Evolutionary conservation across 1,140 invertebrate genomes (phyloP), one percentile per base, ranked within the genome.

Genomic region (Aphaenogaster ashmeadi): DNA sequence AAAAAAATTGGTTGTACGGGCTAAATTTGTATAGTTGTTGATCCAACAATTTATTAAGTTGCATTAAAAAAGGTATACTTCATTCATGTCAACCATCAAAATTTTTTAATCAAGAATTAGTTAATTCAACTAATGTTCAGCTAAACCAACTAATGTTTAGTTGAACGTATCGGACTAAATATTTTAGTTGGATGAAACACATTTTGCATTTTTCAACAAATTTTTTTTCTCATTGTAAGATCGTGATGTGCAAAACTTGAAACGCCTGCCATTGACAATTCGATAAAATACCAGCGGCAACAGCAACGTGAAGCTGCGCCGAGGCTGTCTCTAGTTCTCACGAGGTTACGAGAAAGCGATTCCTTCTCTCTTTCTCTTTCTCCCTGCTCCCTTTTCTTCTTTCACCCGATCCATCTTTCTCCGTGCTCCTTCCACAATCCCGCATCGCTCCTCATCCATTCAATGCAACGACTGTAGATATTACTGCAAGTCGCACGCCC

Each of bases 291-390:
- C 54, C 74, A 47, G 27, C 80, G 54, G 86, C 67, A 89, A 84
- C 80, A 72, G 75, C 89, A 87, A 86, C 58, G 67, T 84, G 50
- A 89, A 69, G 79, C 74, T 62, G 79, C 71, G 66, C 83, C 81
- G 50, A 33, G 66, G 90, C 81, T 92, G 90, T 91, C 92, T 91
- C 90, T 86, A 90, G 93, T 93, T 93, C 93, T 93, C 93, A 93
- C 92, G 93, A 90, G 92, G 92, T 93, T 93, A 92, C 92, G 91
- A 92, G 93, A 93, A 93, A 93, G 93, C 91, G 88, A 93, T 66
- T 87, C 33, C 78, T 58, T 74, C 33, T 90, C 47, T 86, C 64
- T 69, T 47, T 72, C 62, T 74, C 27, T 80, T 33, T 77, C 64
- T 41, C 38, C 18, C n/a, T 66, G 44, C 67, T 80, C 44, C 11